Evolutionary conservation across 2,113 vertebrate genomes (phyloP), one percentile per base, ranked within the genome.

Genomic region (Gallinago paraguaiae): DNA sequence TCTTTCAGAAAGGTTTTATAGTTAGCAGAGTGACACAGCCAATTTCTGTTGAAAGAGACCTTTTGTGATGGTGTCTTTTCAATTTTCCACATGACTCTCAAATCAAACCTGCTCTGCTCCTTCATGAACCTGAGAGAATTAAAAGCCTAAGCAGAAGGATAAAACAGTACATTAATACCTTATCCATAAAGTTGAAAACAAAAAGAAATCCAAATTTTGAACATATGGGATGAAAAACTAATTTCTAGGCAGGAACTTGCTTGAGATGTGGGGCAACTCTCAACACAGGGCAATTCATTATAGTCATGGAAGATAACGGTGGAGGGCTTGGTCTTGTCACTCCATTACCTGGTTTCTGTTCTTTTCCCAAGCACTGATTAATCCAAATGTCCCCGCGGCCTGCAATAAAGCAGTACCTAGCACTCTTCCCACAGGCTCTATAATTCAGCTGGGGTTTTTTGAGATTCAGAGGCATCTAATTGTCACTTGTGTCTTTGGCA

Each of bases 161-260:
- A 75, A 86, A 70, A 23, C 27, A 33, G 48, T 30, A 63, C 13
- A 43, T 43, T 3, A 5, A 2, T 30, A 37, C 37, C 48, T 51
- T 48, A 65, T 15, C 27, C 51, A 23, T 41, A 13, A 71, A 48
- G 18, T 2, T 71, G 30, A 61, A 68, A 82, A 57, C 10, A 63
- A 79, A 54, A 2, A 37, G 30, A 19, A 33, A n/a, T 43, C 10
- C 19, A 24, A 13, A 50, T 50, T 23, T 65, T 86, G 50, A 75
- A 59, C 1, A 53, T 61, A n/a, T 0, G 1, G 31, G 41, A 39
- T 0, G 4, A 56, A 15, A 75, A 70, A 67, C 11, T 39, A 3
- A 63, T 64, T 77, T 51, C 27, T 20, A 50, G 56, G 39, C 24
- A 92, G 17, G 17, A 88, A 48, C 39, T 45, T 83, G 20, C 25